Evolutionary conservation across 2,888 invertebrate genomes (phyloP), one percentile per base, ranked within the genome.

Genomic region (Eupithecia tripunctaria): DNA sequence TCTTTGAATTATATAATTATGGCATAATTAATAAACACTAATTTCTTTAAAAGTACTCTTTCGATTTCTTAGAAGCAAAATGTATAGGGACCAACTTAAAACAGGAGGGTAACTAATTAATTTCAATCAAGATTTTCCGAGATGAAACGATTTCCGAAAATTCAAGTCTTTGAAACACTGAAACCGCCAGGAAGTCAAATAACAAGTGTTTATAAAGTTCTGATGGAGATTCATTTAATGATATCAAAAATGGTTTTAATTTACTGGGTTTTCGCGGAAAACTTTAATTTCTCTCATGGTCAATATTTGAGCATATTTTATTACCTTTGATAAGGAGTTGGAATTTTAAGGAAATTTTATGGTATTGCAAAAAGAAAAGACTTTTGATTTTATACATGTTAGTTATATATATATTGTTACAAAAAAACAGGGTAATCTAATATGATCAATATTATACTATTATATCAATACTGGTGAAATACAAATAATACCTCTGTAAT

Each of bases 201-300:
- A 38, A 36, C 21, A 68, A 68, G 41, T 43, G 60, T 43, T 68
- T 68, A 27, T 43, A 27, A 68, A 68, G 60, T 43, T 59, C n/a
- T n/a, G 41, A 60, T 68, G 68, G 43, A 68, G 18, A 60, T 68
- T 68, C 27, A n/a, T 62, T 62, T 68, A 62, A 68, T 43, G 27
- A 25, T 29, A 25, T 68, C 29, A 60, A 36, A 60, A 36, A 43
- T 10, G 41, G 56, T 27, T 21, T 18, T 67, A 59, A 56, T 21
- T 67, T 21, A 27, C 59, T 68, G 36, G 18, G 36, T 14, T 56
- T 68, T 68, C 25, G 15, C 12, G 25, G 38, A 36, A 36, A 59
- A 14, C 25, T 41, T 32, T 64, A 64, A 38, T 64, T 64, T 41
- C 38, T 41, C 14, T 38, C 32, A 21, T 14, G 7, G 64, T 38